These are phyloP conservation scores for Apocrypta bakeri DNA, from an alignment of 1,140 invertebrate genomes.

Conservation along the genomic window DNA sequence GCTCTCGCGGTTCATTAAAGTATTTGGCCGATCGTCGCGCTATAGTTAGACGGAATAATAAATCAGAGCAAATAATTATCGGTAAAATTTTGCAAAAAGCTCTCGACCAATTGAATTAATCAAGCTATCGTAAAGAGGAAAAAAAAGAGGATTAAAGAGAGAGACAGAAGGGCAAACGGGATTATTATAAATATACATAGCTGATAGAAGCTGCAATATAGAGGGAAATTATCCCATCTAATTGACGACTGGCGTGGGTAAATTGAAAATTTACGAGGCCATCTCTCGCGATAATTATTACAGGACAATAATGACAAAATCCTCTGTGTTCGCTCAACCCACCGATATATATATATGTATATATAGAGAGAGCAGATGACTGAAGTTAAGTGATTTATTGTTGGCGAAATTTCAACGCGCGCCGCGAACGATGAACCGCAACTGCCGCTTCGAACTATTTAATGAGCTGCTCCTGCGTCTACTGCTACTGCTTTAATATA, in stretches of 20 bases:
- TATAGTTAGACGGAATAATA: neutral
- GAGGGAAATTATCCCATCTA: neutral
- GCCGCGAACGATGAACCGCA: conserved; percentile 52
- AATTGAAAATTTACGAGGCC: conserved; percentile 30
- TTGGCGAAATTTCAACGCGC: conserved; percentile 67
- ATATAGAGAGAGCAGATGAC: no score
- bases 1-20: neutral
- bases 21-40: neutral
- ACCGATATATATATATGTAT: no score
- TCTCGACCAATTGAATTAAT: conserved; percentile 10
- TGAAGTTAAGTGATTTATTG: conserved; percentile 70
- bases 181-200: conserved; percentile 21
- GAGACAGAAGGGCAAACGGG: neutral
- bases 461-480: conserved; percentile 35
- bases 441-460: conserved; percentile 44
- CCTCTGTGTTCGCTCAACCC: conserved; percentile 46
- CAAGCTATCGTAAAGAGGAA: neutral
- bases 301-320: conserved; percentile 25
- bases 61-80: neutral
- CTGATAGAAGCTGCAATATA: neutral
- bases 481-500: no score
- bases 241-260: conserved; percentile 10
- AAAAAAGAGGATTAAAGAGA: no score
- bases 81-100: neutral
- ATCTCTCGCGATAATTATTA: conserved; percentile 17